Percentiles rank a stretch among this genome's conserved stretches.
phyloP scores from a whole-genome alignment of 2,113 vertebrate genomes.

The Rhodinocichla rosea region DNA sequence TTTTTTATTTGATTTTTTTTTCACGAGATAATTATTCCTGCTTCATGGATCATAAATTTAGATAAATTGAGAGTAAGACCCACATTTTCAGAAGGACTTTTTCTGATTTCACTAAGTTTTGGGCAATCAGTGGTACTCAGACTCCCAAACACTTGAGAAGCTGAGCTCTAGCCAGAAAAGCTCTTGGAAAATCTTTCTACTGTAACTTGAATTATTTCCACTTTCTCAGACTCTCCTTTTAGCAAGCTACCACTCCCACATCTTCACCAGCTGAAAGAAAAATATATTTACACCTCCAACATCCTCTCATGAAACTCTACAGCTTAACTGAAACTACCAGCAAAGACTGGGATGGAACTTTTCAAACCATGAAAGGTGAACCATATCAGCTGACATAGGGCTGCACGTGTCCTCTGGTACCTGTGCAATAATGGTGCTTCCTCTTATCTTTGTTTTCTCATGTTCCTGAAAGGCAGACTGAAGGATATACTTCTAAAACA shows the following conservation, averaged over 20 bases:
- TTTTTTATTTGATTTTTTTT: background rate
- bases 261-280: background rate
- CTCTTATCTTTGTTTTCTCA: background rate
- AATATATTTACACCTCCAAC: background rate
- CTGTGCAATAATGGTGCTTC: background rate
- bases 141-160: background rate
- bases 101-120: background rate
- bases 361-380: background rate
- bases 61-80: background rate
- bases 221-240: background rate
- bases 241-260: background rate
- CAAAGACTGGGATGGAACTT: background rate
- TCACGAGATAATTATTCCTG: background rate
- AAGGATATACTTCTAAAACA: background rate
- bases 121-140: background rate
- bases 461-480: background rate
- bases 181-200: background rate
- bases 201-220: background rate
- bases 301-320: background rate
- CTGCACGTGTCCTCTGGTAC: background rate
- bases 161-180: background rate
- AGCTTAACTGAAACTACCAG: background rate
- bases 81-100: background rate
- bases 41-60: background rate
- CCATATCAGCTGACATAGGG: fast-evolving